Evolutionary conservation across 2,888 invertebrate genomes (phyloP).

Genomic region (Criorhina ranunculi): DNA sequence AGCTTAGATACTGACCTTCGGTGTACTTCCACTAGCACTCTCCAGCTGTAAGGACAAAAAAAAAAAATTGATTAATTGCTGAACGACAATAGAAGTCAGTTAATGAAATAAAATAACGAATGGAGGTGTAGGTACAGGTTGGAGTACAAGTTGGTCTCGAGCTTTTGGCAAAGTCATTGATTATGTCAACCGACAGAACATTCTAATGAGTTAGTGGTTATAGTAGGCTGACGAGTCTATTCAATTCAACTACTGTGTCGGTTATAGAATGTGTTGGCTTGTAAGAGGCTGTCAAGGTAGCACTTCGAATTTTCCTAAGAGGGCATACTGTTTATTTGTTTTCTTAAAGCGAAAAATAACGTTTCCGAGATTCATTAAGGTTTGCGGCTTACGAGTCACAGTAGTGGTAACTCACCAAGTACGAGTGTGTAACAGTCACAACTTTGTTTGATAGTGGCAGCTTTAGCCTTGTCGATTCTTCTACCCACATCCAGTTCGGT

Average conservation of each 20-base stretch:
- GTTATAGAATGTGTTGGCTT: too few relatives aligned
- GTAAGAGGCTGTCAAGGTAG: neutral
- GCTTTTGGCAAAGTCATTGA: constrained; percentile 10
- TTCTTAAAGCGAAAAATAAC: too few relatives aligned
- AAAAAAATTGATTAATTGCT: constrained; percentile 30
- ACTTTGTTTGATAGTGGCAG: too few relatives aligned
- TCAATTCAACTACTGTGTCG: neutral
- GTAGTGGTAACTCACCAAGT: too few relatives aligned
- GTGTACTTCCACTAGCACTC: constrained; percentile 1
- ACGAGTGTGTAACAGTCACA: too few relatives aligned
- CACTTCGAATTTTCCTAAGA: neutral
- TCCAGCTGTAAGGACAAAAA: constrained; percentile 43
- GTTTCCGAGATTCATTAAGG: too few relatives aligned
- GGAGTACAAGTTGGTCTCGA: constrained; percentile 15
- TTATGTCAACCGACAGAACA: neutral
- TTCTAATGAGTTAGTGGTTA: constrained; percentile 7
- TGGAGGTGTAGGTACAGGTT: neutral
- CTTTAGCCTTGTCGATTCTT: too few relatives aligned
- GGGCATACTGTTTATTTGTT: too few relatives aligned
- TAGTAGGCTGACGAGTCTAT: neutral
- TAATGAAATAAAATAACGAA: neutral
- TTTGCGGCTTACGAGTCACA: too few relatives aligned
- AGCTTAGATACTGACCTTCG: constrained; percentile 41
- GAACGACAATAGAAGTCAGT: constrained; percentile 10
- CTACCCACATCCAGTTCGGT: too few relatives aligned